Conservation (phyloP, 2,113 vertebrate genomes). For the Dasyurus viverrinus region DNA sequence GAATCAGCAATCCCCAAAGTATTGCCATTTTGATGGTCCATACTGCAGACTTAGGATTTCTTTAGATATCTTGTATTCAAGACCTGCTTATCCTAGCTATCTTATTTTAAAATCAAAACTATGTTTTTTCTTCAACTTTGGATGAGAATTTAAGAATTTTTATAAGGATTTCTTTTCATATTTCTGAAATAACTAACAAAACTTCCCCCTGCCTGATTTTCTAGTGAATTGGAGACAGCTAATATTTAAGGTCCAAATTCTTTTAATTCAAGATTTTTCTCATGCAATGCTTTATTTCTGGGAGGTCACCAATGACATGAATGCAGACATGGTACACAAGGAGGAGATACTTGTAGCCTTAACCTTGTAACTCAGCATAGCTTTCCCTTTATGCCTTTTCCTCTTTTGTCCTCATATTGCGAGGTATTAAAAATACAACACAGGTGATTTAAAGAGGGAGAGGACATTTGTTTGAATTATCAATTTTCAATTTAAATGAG, state of each 20-base stretch:
- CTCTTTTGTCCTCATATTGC: neutral
- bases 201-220: neutral
- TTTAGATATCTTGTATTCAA: neutral
- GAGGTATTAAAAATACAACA: neutral
- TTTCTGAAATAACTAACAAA: neutral
- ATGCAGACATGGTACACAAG: neutral
- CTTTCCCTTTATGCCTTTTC: neutral
- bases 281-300: neutral
- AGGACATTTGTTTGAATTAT: neutral
- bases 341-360: neutral
- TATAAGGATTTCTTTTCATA: neutral
- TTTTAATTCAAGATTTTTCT: neutral
- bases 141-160: neutral
- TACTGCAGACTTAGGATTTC: neutral
- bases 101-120: constrained; percentile 2
- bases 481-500: neutral
- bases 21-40: neutral
- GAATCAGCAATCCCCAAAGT: neutral
- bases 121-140: neutral
- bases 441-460: neutral
- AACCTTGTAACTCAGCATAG: neutral
- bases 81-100: neutral
- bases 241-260: neutral
- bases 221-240: neutral
- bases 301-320: neutral